Percentiles rank a stretch among this genome's conserved stretches.
Evolutionary conservation across 2,797 vertebrate species (phyloP).

Genomic region (Helarctos malayanus): DNA sequence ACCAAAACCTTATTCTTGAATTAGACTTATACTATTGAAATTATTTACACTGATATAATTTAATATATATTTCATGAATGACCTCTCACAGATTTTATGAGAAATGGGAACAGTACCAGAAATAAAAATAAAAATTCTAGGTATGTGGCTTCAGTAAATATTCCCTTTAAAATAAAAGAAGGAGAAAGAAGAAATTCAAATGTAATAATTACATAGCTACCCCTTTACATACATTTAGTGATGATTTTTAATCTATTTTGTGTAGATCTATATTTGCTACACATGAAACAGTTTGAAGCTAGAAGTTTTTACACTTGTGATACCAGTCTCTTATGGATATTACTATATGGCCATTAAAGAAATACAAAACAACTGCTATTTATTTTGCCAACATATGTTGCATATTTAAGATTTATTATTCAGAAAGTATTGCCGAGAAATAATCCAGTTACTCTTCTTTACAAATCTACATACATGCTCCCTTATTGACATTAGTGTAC

Average conservation of each 20-base stretch:
- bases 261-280: background rate
- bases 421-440: background rate
- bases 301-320: background rate
- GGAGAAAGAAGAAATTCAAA: background rate
- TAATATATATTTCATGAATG: background rate
- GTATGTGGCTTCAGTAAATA: background rate
- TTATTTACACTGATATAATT: background rate
- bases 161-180: background rate
- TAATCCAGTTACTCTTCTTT: background rate
- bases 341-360: background rate
- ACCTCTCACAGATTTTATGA: background rate
- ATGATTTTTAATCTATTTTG: background rate
- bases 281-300: background rate
- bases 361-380: background rate
- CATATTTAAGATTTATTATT: background rate
- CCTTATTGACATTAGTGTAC: background rate
- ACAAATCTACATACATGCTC: background rate
- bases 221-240: background rate
- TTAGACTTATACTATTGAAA: background rate
- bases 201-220: background rate
- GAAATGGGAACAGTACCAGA: background rate
- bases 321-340: background rate
- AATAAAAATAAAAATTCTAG: background rate
- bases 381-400: background rate
- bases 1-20: background rate